Evolutionary conservation across 1,140 invertebrate genomes (phyloP).

Genomic region (Lepidurus packardi): DNA sequence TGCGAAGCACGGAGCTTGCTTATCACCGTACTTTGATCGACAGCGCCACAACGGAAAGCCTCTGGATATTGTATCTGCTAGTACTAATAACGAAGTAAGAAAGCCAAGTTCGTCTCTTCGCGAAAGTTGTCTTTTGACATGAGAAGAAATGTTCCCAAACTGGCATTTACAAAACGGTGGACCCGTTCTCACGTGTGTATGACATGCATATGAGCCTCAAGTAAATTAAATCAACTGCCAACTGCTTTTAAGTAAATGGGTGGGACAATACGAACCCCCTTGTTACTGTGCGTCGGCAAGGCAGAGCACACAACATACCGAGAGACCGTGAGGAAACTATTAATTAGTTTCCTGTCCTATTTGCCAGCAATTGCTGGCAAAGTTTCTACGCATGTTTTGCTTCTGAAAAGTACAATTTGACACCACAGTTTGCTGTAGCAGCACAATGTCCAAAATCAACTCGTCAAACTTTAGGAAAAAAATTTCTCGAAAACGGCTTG

Average conservation of each 20-base stretch:
- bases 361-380: too few relatives aligned
- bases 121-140: neutral
- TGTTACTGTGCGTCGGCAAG: neutral
- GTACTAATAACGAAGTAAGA: neutral
- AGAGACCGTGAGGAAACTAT: neutral
- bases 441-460: too few relatives aligned
- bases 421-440: too few relatives aligned
- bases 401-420: too few relatives aligned
- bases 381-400: too few relatives aligned
- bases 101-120: neutral
- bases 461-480: too few relatives aligned
- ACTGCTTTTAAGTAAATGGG: neutral
- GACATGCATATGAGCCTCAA: neutral
- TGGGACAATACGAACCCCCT: too few relatives aligned
- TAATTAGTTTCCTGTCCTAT: slow-evolving; percentile 11
- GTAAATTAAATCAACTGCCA: neutral
- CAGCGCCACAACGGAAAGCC: neutral
- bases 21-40: neutral
- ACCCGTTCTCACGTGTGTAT: neutral
- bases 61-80: neutral
- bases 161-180: slow-evolving; percentile 4
- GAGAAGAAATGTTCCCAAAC: neutral
- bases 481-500: too few relatives aligned
- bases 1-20: neutral
- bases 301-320: neutral